phyloP scores from a whole-genome alignment of 2,888 invertebrate species.

The Oscheius sp. region DNA sequence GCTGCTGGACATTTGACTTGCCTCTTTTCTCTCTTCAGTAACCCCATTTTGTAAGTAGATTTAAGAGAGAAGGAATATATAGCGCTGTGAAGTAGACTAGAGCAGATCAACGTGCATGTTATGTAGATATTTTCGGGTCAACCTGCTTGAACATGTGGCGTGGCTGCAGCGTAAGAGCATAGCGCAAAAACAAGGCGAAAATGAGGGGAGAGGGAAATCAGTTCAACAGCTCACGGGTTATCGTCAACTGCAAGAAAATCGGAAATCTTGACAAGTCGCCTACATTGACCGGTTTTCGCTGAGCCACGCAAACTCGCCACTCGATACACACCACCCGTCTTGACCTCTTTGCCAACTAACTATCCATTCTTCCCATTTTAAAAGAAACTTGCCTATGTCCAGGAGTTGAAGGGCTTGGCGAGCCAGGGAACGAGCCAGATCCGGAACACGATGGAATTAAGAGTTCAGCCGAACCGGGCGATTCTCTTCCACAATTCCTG shows the following conservation, averaged over 20 bases:
- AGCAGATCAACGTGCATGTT: neutral
- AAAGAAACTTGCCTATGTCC: slow-evolving; percentile 23
- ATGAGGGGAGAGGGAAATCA: slow-evolving; percentile 14
- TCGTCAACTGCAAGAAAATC: neutral
- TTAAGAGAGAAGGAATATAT: too few relatives aligned
- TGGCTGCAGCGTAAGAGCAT: slow-evolving; percentile 15
- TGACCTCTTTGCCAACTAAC: too few relatives aligned
- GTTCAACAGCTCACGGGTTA: slow-evolving; percentile 29
- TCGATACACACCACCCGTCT: too few relatives aligned
- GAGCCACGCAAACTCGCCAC: too few relatives aligned
- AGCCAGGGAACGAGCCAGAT: slow-evolving; percentile 34
- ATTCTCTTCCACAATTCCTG: slow-evolving; percentile 22
- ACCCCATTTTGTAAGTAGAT: too few relatives aligned
- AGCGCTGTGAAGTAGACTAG: too few relatives aligned
- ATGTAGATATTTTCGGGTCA: slow-evolving; percentile 22
- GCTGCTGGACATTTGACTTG: too few relatives aligned
- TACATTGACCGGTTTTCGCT: too few relatives aligned
- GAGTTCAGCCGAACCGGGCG: slow-evolving; percentile 14
- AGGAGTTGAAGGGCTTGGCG: slow-evolving; percentile 20
- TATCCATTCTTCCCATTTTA: too few relatives aligned
- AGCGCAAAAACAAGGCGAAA: slow-evolving; percentile 14
- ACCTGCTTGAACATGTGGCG: slow-evolving; percentile 24
- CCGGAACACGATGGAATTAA: slow-evolving; percentile 12
- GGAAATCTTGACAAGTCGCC: too few relatives aligned
- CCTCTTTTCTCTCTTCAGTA: too few relatives aligned